These are phyloP conservation scores for Acleris cristana DNA, from an alignment of 2,888 invertebrate genomes.

Conservation along the genomic window DNA sequence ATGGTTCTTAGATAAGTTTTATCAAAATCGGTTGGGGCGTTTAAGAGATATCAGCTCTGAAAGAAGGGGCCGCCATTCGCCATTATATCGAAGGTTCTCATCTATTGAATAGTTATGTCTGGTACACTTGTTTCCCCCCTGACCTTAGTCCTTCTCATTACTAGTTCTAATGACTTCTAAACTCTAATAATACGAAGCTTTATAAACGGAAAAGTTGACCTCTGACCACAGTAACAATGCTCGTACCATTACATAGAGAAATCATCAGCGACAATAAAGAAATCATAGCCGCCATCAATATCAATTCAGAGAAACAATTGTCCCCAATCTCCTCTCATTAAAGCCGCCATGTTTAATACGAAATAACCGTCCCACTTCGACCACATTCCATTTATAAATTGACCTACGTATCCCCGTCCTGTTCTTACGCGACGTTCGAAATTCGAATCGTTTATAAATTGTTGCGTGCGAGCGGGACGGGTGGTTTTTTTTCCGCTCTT, in stretches of 20 bases:
- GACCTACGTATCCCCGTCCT: slow-evolving; percentile 48
- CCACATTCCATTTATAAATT: slow-evolving; percentile 50
- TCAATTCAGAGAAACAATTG: slow-evolving; percentile 49
- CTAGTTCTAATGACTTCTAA: too few relatives aligned
- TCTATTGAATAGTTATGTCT: too few relatives aligned
- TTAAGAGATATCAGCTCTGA: too few relatives aligned
- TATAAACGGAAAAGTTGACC: slow-evolving; percentile 21
- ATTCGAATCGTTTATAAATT: slow-evolving; percentile 54
- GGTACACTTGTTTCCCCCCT: too few relatives aligned
- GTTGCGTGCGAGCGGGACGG: slow-evolving; percentile 44
- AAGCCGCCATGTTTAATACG: slow-evolving; percentile 45
- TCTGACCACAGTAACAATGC: slow-evolving; percentile 6
- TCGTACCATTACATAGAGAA: slow-evolving; percentile 24
- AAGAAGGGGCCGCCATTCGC: too few relatives aligned
- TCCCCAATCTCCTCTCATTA: slow-evolving; percentile 49
- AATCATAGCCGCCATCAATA: slow-evolving; percentile 41
- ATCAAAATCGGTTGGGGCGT: too few relatives aligned
- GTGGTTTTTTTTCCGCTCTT: slow-evolving; percentile 39
- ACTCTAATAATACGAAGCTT: neutral
- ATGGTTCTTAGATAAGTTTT: too few relatives aligned
- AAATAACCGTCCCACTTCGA: slow-evolving; percentile 47
- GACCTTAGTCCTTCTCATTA: neutral
- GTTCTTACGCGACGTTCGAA: slow-evolving; percentile 49
- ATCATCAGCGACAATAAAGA: slow-evolving; percentile 33
- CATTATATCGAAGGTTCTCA: too few relatives aligned